Conservation (phyloP, 2,888 invertebrate genomes). For the Heteropelma amictum region DNA sequence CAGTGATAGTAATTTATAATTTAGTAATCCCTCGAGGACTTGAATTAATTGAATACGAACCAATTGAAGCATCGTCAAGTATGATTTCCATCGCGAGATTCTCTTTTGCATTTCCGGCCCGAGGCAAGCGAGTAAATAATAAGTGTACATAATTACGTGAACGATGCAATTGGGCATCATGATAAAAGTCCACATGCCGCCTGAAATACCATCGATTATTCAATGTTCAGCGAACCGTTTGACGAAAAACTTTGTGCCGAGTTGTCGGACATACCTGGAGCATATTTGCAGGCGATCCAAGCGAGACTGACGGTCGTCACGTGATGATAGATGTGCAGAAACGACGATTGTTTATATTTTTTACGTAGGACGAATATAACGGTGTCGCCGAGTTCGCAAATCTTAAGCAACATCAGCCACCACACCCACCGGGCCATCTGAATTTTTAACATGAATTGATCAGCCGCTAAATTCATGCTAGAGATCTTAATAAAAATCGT, state of each 20-base stretch:
- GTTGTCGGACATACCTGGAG: slow-evolving; percentile 82
- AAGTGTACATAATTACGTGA: slow-evolving; percentile 88
- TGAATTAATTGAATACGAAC: slow-evolving; percentile 75
- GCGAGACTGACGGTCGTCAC: slow-evolving; percentile 81
- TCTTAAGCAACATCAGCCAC: slow-evolving; percentile 83
- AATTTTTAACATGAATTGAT: slow-evolving; percentile 32
- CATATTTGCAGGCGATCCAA: slow-evolving; percentile 82
- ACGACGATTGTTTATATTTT: slow-evolving; percentile 85
- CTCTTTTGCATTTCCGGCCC: slow-evolving; percentile 80
- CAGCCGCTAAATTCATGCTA: neutral
- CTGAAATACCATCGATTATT: slow-evolving; percentile 76
- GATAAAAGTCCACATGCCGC: slow-evolving; percentile 83
- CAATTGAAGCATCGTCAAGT: slow-evolving; percentile 83
- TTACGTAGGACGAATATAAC: slow-evolving; percentile 86
- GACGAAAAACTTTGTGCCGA: slow-evolving; percentile 8
- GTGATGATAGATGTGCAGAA: slow-evolving; percentile 87
- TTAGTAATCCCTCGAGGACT: neutral
- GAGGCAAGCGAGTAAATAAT: slow-evolving; percentile 84
- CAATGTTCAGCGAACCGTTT: neutral
- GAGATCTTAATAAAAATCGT: no score
- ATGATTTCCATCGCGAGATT: slow-evolving; percentile 81
- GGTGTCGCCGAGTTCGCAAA: slow-evolving; percentile 85
- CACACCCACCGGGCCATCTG: slow-evolving; percentile 79
- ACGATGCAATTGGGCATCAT: slow-evolving; percentile 84
- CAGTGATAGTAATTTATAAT: no score